Evolutionary conservation across 2,888 invertebrate genomes (phyloP), one percentile per base, ranked within the genome.

Genomic region (Blastobasis adustella): DNA sequence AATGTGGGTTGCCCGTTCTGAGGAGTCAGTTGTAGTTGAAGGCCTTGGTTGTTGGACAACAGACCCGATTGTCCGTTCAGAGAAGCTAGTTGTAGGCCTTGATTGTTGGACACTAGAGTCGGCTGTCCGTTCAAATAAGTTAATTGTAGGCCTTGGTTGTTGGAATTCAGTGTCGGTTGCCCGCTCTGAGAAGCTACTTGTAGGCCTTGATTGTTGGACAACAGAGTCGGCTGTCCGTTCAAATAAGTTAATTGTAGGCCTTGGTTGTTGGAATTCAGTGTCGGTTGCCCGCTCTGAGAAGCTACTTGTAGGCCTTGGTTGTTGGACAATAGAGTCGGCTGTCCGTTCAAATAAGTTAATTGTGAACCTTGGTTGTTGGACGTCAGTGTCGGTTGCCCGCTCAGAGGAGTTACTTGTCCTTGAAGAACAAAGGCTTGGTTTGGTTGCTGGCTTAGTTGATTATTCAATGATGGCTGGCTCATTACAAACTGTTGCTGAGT

Each of bases 291-390:
- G 52, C 7, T 58, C 44, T 51, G 5, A 43, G 38, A 5, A 42
- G 51, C 47, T 49, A 36, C 58, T 48, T 54, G 63, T 54, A 23
- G 3, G 23, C 23, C 46, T 56, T 46, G 46, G 9, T 46, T 46
- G 38, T 46, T 46, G 8, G 10, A 6, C 10, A 23, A 23, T 8
- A 37, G 46, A 42, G 38, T 39, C 44, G 5, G 10, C 38, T 38
- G 61, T 23, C 23, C 23, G 52, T 8, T 58, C 44, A 53, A 7
- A 43, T 41, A 5, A 42, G 51, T 48, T 49, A 36, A 58, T 48
- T 54, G 63, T 54, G 3, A 3, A 23, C 23, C 46, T 56, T 46
- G 52, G 55, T 43, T 54, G 58, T 10, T 53, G 52, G 37, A 41
- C 43, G 10, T 47, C 7, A 23, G 23, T 23, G 23, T 23, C 23